Evolutionary conservation across 1,140 invertebrate species (phyloP), one percentile per base, ranked within the genome.

Genomic region (Pristionchus pacificus): DNA sequence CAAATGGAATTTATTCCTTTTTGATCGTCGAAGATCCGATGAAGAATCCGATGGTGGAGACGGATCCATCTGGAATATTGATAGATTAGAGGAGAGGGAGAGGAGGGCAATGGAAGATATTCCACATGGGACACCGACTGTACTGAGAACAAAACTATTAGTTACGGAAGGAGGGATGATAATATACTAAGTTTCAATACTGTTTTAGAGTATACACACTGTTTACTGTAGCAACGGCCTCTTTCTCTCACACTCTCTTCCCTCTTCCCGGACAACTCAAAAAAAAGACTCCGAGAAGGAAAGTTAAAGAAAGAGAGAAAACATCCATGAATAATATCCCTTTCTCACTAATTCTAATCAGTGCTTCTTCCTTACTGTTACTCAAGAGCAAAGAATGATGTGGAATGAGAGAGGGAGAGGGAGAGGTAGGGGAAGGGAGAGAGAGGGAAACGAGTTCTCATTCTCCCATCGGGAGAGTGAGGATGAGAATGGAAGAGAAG

Each of bases 1-100:
- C 31, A 66, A 30, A 29, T 49, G 38, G 30, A 27, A 66, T 25
- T 66, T 66, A 38, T 66, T 66, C n/a, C 65, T 31, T 38, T 66
- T 66, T 57, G 65, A 66, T 31, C 65, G 29, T 24, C 65, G 65
- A 2, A 66, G 65, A 66, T 38, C n/a, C n/a, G 6, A 19, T 49
- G 19, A 49, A 19, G 38, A 10, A 6, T 49, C 6, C 38, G 6
- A 49, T 49, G 6, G 6, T 19, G 6, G 38, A 49, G 19, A 49
- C 19, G 38, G 38, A 49, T 19, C 6, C 6, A 49, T 49, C 6
- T 49, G 38, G 19, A 49, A 49, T 6, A 49, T 6, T 49, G 38
- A 49, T 6, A 10, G 38, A 49, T 49, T 19, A 49, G 19, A 49
- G 19, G 38, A 19, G 19, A 19, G 38, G 19, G 19, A 6, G 38